These are phyloP conservation scores for Apocheima hispidaria DNA, from an alignment of 2,888 invertebrate species.

Conservation along the genomic window DNA sequence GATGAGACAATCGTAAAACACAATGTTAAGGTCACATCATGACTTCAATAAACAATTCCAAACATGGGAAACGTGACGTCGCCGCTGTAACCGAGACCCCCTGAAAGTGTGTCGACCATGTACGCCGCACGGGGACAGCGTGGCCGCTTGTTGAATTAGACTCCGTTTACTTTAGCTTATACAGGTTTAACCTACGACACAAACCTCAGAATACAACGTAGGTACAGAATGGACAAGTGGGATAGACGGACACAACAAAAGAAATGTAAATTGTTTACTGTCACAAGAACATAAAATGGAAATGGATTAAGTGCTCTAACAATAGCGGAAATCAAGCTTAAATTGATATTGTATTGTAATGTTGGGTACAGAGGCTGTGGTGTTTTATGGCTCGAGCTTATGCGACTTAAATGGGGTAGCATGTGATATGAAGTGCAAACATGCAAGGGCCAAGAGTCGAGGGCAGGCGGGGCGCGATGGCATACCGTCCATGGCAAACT, in stretches of 20 bases:
- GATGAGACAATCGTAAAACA: conserved; percentile 85
- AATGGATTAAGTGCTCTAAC: conserved; percentile 26
- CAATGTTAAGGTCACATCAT: conserved; percentile 85
- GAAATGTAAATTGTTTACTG: conserved; percentile 41
- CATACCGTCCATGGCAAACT: conserved; percentile 66
- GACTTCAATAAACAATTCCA: conserved; percentile 84
- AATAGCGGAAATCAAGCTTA: conserved; percentile 33
- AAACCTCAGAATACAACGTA: conserved; percentile 33
- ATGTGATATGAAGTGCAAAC: conserved; percentile 55
- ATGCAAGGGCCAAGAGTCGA: conserved; percentile 66
- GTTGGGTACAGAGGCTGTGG: not conserved
- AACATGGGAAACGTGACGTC: conserved; percentile 83
- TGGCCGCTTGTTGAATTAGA: conserved; percentile 59
- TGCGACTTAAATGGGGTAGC: conserved; percentile 37
- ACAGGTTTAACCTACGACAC: conserved; percentile 46
- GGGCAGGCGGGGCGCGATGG: conserved; percentile 67
- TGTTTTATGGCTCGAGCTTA: conserved; percentile 26
- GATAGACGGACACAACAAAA: conserved; percentile 40
- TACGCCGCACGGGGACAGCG: conserved; percentile 63
- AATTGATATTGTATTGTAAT: conserved; percentile 14
- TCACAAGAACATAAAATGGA: conserved; percentile 35
- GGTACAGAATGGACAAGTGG: conserved; percentile 21
- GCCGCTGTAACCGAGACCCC: conserved; percentile 73
- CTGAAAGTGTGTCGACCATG: conserved; percentile 80
- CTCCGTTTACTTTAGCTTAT: conserved; percentile 41